These are phyloP conservation scores for Cariama cristata DNA, from an alignment of 2,113 vertebrate genomes.

Conservation along the genomic window DNA sequence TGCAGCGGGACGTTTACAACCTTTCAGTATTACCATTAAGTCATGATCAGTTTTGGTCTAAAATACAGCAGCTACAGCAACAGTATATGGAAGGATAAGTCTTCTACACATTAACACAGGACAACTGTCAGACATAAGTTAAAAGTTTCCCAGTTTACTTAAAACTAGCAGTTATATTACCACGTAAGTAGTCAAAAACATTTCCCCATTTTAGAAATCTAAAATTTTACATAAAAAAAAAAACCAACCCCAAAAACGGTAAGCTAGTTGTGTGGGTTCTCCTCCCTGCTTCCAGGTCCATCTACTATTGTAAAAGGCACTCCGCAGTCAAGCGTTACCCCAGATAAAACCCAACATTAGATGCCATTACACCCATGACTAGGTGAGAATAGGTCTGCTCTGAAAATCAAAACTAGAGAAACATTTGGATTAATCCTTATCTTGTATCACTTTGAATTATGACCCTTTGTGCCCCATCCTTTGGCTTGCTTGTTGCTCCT, in stretches of 20 bases:
- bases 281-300: slow-evolving; percentile 13
- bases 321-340: not conserved
- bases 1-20: slow-evolving; percentile 78
- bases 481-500: not conserved
- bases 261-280: slow-evolving; percentile 27
- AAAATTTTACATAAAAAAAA: slow-evolving; percentile 70
- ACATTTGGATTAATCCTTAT: rapidly evolving
- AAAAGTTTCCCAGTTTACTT: slow-evolving; percentile 82
- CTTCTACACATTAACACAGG: slow-evolving; percentile 88
- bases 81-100: slow-evolving; percentile 80
- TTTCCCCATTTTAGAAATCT: slow-evolving; percentile 79
- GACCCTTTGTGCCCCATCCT: not conserved
- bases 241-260: not conserved
- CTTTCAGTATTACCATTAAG: slow-evolving; percentile 78
- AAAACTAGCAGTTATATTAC: slow-evolving; percentile 81
- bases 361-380: rapidly evolving
- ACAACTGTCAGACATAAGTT: slow-evolving; percentile 83
- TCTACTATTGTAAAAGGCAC: slow-evolving; percentile 49
- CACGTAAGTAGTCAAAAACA: slow-evolving; percentile 72
- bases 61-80: slow-evolving; percentile 86
- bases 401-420: not conserved
- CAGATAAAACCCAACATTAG: not conserved
- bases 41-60: slow-evolving; percentile 77
- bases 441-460: rapidly evolving
- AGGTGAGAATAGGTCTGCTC: not conserved